Percentiles rank a stretch among this genome's conserved stretches.
Evolutionary conservation across 2,888 invertebrate species (phyloP).

Genomic region (Altica lythri): DNA sequence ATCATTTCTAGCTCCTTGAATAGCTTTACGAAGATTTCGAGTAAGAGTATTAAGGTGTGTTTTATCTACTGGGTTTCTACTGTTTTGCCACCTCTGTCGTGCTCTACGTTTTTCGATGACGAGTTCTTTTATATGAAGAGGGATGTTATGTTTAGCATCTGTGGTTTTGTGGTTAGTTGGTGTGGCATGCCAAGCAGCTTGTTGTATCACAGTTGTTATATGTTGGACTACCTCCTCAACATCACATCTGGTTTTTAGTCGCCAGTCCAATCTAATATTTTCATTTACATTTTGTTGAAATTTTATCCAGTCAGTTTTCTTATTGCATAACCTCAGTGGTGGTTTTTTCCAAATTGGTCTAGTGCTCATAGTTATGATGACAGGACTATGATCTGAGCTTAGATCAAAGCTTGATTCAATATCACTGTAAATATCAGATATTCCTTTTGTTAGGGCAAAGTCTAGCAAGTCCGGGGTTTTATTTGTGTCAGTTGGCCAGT

Average conservation of each 20-base stretch:
- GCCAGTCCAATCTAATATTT: neutral
- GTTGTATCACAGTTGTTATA: neutral
- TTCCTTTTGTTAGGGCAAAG: neutral
- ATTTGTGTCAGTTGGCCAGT: neutral
- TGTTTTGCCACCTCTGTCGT: neutral
- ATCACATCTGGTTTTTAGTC: neutral
- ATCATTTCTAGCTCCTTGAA: neutral
- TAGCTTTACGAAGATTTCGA: neutral
- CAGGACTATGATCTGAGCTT: neutral
- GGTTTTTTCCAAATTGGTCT: neutral
- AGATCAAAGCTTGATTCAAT: slow-evolving; percentile 1
- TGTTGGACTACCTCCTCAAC: slow-evolving; percentile 3
- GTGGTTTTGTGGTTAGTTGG: neutral
- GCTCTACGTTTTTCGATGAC: neutral
- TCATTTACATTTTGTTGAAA: neutral
- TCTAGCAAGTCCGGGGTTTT: neutral
- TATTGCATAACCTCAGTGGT: neutral
- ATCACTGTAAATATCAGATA: neutral
- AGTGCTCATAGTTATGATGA: slow-evolving; percentile 1
- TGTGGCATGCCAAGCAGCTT: neutral
- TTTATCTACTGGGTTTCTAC: neutral
- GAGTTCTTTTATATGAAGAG: neutral
- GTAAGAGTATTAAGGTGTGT: slow-evolving; percentile 1
- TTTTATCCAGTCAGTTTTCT: neutral
- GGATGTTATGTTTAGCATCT: neutral